A percentile compares a stretch with the other conserved stretches of the same genome.
Evolutionary conservation across 2,888 invertebrate genomes (phyloP).

Genomic region (Acleris laterana): DNA sequence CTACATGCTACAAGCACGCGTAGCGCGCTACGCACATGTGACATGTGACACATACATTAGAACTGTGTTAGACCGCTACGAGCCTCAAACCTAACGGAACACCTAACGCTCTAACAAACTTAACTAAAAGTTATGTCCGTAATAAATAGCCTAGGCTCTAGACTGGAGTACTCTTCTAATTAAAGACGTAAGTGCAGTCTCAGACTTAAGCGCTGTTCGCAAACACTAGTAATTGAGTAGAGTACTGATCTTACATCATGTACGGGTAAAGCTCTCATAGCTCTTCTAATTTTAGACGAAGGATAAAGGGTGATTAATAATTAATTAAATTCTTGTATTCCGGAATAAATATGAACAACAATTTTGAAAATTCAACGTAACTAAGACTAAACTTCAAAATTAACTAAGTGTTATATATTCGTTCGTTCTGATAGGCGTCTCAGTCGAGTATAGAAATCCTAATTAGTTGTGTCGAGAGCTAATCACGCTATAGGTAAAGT

Average conservation of each 20-base stretch:
- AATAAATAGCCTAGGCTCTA: background rate
- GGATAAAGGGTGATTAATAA: too few relatives aligned
- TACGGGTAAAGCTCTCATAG: too few relatives aligned
- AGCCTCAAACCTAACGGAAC: slow-evolving; percentile 9
- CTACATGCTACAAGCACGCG: slow-evolving; percentile 38
- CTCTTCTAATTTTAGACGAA: too few relatives aligned
- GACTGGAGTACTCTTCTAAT: background rate
- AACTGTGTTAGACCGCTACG: slow-evolving; percentile 46
- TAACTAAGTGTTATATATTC: too few relatives aligned
- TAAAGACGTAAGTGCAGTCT: background rate
- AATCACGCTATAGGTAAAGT: too few relatives aligned
- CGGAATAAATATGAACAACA: too few relatives aligned
- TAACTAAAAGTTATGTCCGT: slow-evolving; percentile 2
- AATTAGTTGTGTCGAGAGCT: too few relatives aligned
- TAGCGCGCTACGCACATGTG: slow-evolving; percentile 47
- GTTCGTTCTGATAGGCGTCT: too few relatives aligned
- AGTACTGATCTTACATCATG: background rate
- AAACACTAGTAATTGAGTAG: background rate
- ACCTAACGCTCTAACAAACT: background rate
- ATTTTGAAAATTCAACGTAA: too few relatives aligned
- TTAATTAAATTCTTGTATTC: too few relatives aligned
- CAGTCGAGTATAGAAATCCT: too few relatives aligned
- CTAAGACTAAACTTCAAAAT: too few relatives aligned
- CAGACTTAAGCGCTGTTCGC: background rate
- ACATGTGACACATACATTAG: slow-evolving; percentile 38